phyloP scores from a whole-genome alignment of 1,140 invertebrate genomes.

The Elymnias hypermnestra region DNA sequence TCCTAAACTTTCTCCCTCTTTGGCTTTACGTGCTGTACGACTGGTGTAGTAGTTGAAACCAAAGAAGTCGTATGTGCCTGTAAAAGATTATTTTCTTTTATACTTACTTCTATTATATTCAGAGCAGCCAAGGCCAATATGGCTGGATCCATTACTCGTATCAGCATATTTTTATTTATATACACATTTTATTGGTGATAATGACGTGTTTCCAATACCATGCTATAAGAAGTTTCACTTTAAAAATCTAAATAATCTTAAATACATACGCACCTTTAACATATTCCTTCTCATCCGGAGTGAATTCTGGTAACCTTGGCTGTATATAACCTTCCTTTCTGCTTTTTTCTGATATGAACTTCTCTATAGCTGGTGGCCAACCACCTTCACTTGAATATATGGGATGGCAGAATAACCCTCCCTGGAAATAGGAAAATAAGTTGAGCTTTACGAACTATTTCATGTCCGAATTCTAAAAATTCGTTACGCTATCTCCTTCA shows the following conservation, averaged over 20 bases:
- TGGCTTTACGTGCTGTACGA: slow-evolving; percentile 12
- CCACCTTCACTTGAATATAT: slow-evolving; percentile 23
- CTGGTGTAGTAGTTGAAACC: slow-evolving; percentile 38
- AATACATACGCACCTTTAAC: slow-evolving; percentile 12
- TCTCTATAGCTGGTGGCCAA: slow-evolving; percentile 19
- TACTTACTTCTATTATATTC: too few species aligned
- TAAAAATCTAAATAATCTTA: not conserved
- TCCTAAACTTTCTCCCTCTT: slow-evolving; percentile 13
- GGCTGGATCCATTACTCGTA: too few species aligned
- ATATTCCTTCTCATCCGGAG: slow-evolving; percentile 18
- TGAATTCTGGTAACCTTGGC: slow-evolving; percentile 19
- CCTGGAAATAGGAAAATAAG: too few species aligned
- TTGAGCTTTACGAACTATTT: too few species aligned
- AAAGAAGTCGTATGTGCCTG: slow-evolving; percentile 40
- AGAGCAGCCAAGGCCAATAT: too few species aligned
- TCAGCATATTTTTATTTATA: too few species aligned
- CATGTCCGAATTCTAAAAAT: too few species aligned
- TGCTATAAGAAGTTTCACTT: not conserved
- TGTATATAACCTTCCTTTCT: slow-evolving; percentile 11
- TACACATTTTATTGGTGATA: too few species aligned
- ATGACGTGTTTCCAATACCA: not conserved
- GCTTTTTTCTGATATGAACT: slow-evolving; percentile 21
- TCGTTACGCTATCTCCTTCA: too few species aligned
- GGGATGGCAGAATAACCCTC: slow-evolving; percentile 16
- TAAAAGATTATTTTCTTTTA: too few species aligned